phyloP scores from a whole-genome alignment of 2,888 invertebrate genomes.

The Synergus umbraculus region DNA sequence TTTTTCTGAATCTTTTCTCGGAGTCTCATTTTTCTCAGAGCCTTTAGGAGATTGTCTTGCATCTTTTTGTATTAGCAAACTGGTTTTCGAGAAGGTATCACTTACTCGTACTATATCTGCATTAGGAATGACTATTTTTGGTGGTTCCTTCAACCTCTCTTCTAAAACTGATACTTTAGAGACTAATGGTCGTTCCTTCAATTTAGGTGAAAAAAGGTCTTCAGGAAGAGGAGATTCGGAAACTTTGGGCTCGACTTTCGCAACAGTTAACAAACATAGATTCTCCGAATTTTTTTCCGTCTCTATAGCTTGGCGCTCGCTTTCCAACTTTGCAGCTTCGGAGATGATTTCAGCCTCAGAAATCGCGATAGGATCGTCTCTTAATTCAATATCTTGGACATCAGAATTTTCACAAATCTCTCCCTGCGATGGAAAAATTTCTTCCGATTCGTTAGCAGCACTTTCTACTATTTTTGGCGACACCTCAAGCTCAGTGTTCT shows the following conservation, averaged over 20 bases:
- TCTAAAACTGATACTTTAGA: slow-evolving; percentile 70
- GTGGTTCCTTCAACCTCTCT: slow-evolving; percentile 71
- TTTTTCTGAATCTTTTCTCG: slow-evolving; percentile 69
- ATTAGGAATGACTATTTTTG: slow-evolving; percentile 72
- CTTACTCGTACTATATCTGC: slow-evolving; percentile 61
- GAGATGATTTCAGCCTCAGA: slow-evolving; percentile 76
- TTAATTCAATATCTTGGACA: slow-evolving; percentile 60
- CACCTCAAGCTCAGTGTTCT: slow-evolving; percentile 74
- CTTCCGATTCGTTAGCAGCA: slow-evolving; percentile 56
- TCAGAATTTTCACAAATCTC: slow-evolving; percentile 63
- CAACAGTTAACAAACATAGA: slow-evolving; percentile 49
- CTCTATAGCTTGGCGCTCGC: slow-evolving; percentile 65
- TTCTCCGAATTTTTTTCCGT: slow-evolving; percentile 53
- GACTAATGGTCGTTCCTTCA: slow-evolving; percentile 50
- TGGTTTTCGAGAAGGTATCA: slow-evolving; percentile 66
- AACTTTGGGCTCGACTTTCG: slow-evolving; percentile 23
- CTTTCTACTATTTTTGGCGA: slow-evolving; percentile 65
- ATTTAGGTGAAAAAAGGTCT: slow-evolving; percentile 12
- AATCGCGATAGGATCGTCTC: slow-evolving; percentile 70
- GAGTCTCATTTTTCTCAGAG: slow-evolving; percentile 62
- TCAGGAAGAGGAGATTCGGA: slow-evolving; percentile 9
- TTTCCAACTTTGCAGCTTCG: slow-evolving; percentile 74
- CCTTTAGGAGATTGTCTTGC: slow-evolving; percentile 67
- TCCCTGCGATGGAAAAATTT: slow-evolving; percentile 63
- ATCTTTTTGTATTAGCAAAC: slow-evolving; percentile 69